A percentile compares a stretch with the other conserved stretches of the same genome.
These are phyloP conservation scores for Cremastobaeus sp. DNA, from an alignment of 2,888 invertebrate genomes.

Conservation along the genomic window DNA sequence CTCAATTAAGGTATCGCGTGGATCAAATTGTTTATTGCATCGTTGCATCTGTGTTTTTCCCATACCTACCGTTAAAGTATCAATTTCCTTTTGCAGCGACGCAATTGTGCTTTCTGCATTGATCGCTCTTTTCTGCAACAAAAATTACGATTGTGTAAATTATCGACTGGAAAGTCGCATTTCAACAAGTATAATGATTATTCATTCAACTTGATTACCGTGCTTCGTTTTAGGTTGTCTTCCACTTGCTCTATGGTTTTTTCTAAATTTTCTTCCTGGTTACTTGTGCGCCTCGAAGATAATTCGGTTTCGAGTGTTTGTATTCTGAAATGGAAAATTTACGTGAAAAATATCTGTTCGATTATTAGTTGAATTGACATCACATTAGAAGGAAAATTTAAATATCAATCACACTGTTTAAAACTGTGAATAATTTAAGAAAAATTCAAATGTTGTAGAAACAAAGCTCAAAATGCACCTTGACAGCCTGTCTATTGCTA, in stretches of 20 bases:
- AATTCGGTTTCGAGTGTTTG: slow-evolving; percentile 80
- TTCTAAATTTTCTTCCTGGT: slow-evolving; percentile 80
- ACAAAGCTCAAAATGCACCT: no score
- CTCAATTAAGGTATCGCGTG: no score
- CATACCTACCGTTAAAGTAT: slow-evolving; percentile 82
- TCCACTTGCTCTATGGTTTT: slow-evolving; percentile 82
- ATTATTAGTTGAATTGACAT: no score
- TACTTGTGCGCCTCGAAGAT: slow-evolving; percentile 79
- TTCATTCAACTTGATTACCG: slow-evolving; percentile 76
- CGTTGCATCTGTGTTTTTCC: background rate
- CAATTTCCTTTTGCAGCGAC: slow-evolving; percentile 85
- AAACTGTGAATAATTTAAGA: no score
- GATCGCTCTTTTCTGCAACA: slow-evolving; percentile 81
- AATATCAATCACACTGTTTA: no score
- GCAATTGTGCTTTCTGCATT: slow-evolving; percentile 83
- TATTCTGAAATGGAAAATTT: slow-evolving; percentile 79
- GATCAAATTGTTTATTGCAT: no score
- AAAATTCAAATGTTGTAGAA: no score
- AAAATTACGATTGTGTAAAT: slow-evolving; percentile 1
- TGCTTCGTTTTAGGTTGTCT: slow-evolving; percentile 81
- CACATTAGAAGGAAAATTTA: no score
- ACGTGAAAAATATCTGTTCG: no score
- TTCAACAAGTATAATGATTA: background rate
- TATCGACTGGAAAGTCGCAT: no score
- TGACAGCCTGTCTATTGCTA: slow-evolving; percentile 79